Conservation (phyloP, 2,888 invertebrate species). For the Drosophila hamatofila region DNA sequence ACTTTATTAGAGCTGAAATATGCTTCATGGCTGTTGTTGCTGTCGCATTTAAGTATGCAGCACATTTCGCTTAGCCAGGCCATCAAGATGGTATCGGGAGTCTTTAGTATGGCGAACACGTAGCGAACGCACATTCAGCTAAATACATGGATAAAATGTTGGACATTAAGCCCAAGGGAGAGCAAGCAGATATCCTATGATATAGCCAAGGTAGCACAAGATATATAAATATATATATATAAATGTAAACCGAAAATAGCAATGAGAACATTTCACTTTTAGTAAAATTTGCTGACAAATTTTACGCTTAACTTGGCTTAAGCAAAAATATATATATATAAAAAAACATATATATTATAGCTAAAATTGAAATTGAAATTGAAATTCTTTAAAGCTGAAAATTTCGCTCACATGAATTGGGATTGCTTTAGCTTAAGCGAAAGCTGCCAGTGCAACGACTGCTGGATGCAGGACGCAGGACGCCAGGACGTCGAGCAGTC, state of each 20-base stretch:
- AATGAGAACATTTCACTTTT: constrained; percentile 12
- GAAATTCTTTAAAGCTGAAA: constrained; percentile 66
- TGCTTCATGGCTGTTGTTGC: constrained; percentile 46
- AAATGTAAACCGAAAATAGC: constrained; percentile 10
- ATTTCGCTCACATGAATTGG: constrained; percentile 36
- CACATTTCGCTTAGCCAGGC: constrained; percentile 44
- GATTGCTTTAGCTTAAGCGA: constrained; percentile 27
- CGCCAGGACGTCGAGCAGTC: constrained; percentile 1
- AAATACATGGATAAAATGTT: constrained; percentile 74
- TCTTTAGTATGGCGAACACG: constrained; percentile 68
- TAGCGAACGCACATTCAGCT: constrained; percentile 68
- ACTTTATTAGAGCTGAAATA: constrained; percentile 75
- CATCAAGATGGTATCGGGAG: constrained; percentile 47
- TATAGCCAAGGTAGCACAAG: constrained; percentile 15
- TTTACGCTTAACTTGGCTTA: constrained; percentile 57
- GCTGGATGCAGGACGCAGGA: constrained; percentile 7
- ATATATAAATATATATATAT: not conserved
- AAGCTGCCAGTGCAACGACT: constrained; percentile 39
- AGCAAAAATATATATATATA: constrained; percentile 5
- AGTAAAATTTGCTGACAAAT: constrained; percentile 52
- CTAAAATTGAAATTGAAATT: constrained; percentile 50
- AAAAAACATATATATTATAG: constrained; percentile 18
- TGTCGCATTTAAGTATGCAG: constrained; percentile 67
- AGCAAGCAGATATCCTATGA: constrained; percentile 35
- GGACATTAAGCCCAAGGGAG: constrained; percentile 65